Evolutionary conservation across 2,797 vertebrate genomes (phyloP), one percentile per base, ranked within the genome.

Genomic region (Dallia pectoralis): DNA sequence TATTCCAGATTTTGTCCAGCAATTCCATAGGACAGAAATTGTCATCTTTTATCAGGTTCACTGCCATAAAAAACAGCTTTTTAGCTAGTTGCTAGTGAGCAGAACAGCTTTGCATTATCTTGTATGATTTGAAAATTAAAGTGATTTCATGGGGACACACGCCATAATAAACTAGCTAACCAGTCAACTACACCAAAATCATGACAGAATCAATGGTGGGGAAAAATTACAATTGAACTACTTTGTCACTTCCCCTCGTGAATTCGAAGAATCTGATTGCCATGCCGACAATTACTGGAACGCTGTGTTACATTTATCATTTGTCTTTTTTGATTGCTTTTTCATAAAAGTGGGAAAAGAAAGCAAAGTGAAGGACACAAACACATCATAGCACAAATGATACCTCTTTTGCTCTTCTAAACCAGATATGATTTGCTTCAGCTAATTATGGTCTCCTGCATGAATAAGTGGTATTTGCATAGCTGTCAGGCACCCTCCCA

Each of bases 401-500:
- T 19, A 12, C 71, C 40, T 44, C 56, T 77, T 72, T 68, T 73
- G 53, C 14, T 11, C 66, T 78, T 81, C 71, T 73, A 79, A 71
- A 78, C 79, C 49, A 70, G 68, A 65, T 70, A 70, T 66, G 67
- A 77, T 82, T 75, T 63, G 61, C 70, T 61, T 66, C 48, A 64
- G 32, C 75, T 87, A 75, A 82, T 82, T 82, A 77, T 78, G 36
- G 65, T 74, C 56, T 81, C 73, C 69, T 79, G 59, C 53, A 81
- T 83, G 77, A 84, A 76, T 49, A 76, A 18, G 65, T 76, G 76
- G 53, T 69, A 75, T 84, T 85, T 87, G 76, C 81, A 83, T 87
- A 85, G 76, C 81, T 75, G 76, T 71, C 74, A 51, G 81, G 74
- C 68, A 77, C 77, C 70, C 71, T 77, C 75, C 61, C 69, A 75